These are phyloP conservation scores for Pteria penguin DNA, from an alignment of 2,888 invertebrate genomes.

Conservation along the genomic window DNA sequence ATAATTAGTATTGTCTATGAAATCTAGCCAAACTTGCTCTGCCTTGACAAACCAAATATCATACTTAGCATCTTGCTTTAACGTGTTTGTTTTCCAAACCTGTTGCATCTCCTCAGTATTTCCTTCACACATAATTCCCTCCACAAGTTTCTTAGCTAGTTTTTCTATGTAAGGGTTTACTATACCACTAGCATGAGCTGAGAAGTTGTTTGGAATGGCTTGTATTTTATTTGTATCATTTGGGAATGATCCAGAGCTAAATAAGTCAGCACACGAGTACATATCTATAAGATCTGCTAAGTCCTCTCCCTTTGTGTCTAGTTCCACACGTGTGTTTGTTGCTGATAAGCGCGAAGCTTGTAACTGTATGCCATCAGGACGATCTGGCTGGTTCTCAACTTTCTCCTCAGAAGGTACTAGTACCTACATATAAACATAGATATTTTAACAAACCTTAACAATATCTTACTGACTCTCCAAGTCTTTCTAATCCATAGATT, in stretches of 20 bases:
- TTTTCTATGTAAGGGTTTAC: constrained; percentile 72
- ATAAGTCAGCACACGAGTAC: constrained; percentile 87
- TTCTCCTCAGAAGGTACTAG: constrained; percentile 88
- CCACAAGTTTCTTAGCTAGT: constrained; percentile 55
- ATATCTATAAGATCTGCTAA: constrained; percentile 89
- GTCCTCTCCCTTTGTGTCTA: constrained; percentile 84
- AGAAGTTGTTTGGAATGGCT: constrained; percentile 63
- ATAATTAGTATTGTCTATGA: constrained; percentile 89
- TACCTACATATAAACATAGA: too few relatives aligned
- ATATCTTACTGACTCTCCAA: too few relatives aligned
- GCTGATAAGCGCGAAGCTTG: constrained; percentile 89
- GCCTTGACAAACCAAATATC: constrained; percentile 92
- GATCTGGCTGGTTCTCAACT: constrained; percentile 87
- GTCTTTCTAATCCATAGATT: too few relatives aligned
- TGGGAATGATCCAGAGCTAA: constrained; percentile 80
- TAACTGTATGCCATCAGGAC: constrained; percentile 92
- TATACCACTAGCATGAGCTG: constrained; percentile 59
- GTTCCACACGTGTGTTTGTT: constrained; percentile 86
- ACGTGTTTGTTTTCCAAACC: constrained; percentile 63
- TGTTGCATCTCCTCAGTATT: constrained; percentile 41
- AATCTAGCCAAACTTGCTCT: constrained; percentile 96
- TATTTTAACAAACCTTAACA: too few relatives aligned
- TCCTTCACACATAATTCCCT: constrained; percentile 40
- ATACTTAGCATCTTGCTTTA: constrained; percentile 82
- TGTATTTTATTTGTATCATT: constrained; percentile 54